Conservation (phyloP, 2,113 vertebrate species). For the Noturus placidus region DNA sequence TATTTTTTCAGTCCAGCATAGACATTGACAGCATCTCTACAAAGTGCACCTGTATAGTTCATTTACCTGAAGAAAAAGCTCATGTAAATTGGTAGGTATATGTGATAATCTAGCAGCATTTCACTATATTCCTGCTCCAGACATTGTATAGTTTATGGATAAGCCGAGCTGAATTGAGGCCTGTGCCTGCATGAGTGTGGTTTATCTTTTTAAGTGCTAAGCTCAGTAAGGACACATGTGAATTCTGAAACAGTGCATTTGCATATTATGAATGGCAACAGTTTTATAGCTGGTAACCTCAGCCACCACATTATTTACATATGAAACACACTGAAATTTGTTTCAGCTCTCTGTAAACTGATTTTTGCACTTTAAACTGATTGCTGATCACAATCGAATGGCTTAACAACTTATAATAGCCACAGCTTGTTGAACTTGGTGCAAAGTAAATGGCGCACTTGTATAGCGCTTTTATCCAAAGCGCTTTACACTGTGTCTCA, state of each 20-base stretch:
- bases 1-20: not conserved
- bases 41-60: not conserved
- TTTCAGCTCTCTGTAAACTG: slow-evolving; percentile 18
- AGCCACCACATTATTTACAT: slow-evolving; percentile 31
- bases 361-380: slow-evolving; percentile 7
- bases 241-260: slow-evolving; percentile 23
- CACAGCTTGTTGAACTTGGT: not conserved
- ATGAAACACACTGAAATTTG: slow-evolving; percentile 13
- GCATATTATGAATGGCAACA: slow-evolving; percentile 21
- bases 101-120: not conserved
- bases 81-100: not conserved
- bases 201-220: not conserved
- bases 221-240: not conserved
- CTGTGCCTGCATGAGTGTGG: not conserved
- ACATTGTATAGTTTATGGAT: not conserved
- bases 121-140: not conserved
- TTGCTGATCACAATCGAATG: not conserved
- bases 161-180: not conserved
- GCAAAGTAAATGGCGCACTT: too few species aligned
- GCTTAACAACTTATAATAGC: not conserved
- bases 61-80: not conserved
- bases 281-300: slow-evolving; percentile 17
- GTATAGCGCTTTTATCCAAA: too few species aligned
- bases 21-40: not conserved
- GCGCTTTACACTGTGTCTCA: too few species aligned